Evolutionary conservation across 2,113 vertebrate genomes (phyloP), one percentile per base, ranked within the genome.

Genomic region (Trinectes maculatus): DNA sequence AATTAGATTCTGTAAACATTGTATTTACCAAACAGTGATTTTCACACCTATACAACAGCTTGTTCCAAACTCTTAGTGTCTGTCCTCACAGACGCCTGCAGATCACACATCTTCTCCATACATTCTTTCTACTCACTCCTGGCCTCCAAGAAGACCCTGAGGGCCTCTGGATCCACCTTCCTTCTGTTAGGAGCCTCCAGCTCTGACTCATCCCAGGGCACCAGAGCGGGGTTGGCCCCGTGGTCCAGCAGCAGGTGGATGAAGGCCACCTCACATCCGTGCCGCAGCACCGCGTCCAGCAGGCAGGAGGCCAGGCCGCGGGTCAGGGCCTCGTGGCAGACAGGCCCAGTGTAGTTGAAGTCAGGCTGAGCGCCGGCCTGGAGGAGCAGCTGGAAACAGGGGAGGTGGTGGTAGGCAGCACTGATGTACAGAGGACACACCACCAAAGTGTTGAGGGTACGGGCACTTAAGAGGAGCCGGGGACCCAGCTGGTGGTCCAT

Each of bases 341-440:
- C 93, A 0, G 94, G 94, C 8, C 96, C 95, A 0, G 91, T 94
- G 90, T 95, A 97, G 83, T 98, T 98, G 74, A 96, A 98, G 86
- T 98, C 94, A 0, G 97, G 96, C 86, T 98, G 89, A 25, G 97
- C 96, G 0, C 96, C 96, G 0, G 96, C 96, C 82, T 93, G 92
- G 11, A 98, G 93, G 29, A 98, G 91, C 84, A 97, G 91, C 36
- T 70, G 85, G 89, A 98, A 98, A 84, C 96, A 97, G 58, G 90
- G 91, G 3, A 98, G 93, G 89, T 96, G 95, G 89, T 98, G 95
- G 75, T 98, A 98, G 84, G 96, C 95, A 0, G 96, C 96, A 0
- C 96, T 96, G 88, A 98, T 98, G 85, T 98, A 98, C 8, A 98
- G 82, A 0, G 97, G 96, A 54, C 96, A 98, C 84, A 96, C 95